Percentiles rank a stretch among this genome's conserved stretches.
phyloP scores from a whole-genome alignment of 2,113 vertebrate species.

The Pelusios castaneus region DNA sequence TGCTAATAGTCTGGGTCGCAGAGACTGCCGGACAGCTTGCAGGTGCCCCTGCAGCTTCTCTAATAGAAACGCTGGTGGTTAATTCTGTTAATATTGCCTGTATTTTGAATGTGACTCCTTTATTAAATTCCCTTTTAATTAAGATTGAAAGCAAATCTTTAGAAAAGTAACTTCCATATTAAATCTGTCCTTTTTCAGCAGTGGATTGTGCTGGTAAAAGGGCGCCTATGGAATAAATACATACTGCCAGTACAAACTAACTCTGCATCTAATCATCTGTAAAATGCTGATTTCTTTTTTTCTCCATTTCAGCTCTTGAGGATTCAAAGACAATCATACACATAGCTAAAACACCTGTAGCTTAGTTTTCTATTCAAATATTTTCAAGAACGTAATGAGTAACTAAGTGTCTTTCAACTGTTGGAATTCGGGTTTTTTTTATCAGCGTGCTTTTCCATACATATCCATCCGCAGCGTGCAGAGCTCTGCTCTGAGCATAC shows the following conservation, averaged over 20 bases:
- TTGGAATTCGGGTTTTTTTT: background rate
- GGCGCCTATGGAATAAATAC: background rate
- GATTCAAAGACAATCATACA: background rate
- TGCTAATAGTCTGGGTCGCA: background rate
- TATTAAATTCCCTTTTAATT: background rate
- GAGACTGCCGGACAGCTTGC: background rate
- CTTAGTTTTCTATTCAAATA: rapidly evolving
- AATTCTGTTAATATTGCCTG: background rate
- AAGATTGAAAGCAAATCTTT: background rate
- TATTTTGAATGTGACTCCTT: rapidly evolving
- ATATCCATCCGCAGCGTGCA: background rate
- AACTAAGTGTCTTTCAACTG: background rate
- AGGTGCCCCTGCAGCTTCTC: background rate
- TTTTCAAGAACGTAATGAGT: background rate
- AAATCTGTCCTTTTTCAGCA: rapidly evolving
- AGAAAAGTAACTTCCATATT: background rate
- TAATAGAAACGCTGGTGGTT: background rate
- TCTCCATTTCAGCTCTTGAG: background rate
- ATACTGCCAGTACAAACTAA: background rate
- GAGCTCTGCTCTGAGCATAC: background rate
- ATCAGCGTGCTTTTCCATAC: background rate
- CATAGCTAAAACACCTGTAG: background rate
- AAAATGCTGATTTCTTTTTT: background rate
- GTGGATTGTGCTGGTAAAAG: background rate
- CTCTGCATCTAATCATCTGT: background rate